phyloP scores from a whole-genome alignment of 2,888 invertebrate genomes.

The Drosophila greeni region DNA sequence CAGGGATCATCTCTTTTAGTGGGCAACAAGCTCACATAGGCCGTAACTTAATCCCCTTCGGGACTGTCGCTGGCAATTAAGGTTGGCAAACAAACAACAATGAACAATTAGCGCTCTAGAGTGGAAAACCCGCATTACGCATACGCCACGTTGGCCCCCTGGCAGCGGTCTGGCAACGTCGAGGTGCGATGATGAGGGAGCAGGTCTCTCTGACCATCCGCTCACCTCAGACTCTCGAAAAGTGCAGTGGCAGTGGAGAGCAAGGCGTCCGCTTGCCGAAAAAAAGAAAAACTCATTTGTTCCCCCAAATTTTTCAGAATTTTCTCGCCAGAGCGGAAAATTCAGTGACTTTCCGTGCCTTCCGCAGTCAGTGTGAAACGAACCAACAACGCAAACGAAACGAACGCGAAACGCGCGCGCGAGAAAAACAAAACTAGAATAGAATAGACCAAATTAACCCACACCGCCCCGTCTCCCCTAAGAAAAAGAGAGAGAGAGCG shows the following conservation, averaged over 20 bases:
- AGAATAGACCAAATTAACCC: constrained; percentile 35
- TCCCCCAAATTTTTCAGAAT: constrained; percentile 12
- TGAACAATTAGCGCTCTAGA: constrained; percentile 42
- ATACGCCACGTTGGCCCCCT: constrained; percentile 61
- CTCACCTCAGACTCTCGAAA: constrained; percentile 17
- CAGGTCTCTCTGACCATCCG: constrained; percentile 52
- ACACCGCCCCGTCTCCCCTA: constrained; percentile 6
- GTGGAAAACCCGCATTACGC: constrained; percentile 53
- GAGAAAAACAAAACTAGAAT: constrained; percentile 41
- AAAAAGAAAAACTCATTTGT: constrained; percentile 17
- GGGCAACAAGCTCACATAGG: constrained; percentile 9
- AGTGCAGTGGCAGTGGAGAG: constrained; percentile 14
- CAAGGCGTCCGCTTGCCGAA: constrained; percentile 38
- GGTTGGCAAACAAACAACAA: constrained; percentile 27
- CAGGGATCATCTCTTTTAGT: constrained; percentile 15
- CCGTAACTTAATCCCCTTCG: constrained; percentile 16
- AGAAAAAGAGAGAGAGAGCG: neutral
- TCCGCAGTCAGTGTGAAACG: constrained; percentile 74
- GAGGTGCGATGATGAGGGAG: constrained; percentile 42
- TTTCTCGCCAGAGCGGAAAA: constrained; percentile 62
- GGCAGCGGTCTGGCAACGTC: constrained; percentile 60
- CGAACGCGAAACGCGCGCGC: constrained; percentile 72
- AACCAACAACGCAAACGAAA: constrained; percentile 77
- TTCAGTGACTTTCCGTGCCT: constrained; percentile 62
- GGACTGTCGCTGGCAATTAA: constrained; percentile 24